Conservation (phyloP, 2,113 vertebrate species). For the Oryzias woworae region DNA sequence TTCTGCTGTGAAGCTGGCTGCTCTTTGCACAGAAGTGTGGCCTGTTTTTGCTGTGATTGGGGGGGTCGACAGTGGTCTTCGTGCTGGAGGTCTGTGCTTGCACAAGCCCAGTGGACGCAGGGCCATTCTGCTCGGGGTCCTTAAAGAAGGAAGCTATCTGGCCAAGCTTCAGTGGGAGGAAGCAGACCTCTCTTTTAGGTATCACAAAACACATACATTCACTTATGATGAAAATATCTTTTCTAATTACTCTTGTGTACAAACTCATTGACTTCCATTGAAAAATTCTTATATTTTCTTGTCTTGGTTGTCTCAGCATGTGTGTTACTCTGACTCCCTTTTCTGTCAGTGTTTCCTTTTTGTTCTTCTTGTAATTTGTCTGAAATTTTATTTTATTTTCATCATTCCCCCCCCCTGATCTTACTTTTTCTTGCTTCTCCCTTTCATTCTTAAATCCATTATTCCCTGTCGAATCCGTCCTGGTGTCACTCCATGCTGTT, state of each 20-base stretch:
- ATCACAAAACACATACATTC: constrained; percentile 21
- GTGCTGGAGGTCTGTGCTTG: constrained; percentile 76
- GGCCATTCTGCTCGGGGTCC: constrained; percentile 78
- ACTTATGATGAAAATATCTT: constrained; percentile 3
- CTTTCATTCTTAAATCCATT: constrained; percentile 61
- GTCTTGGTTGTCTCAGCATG: constrained; percentile 47
- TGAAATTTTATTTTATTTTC: constrained; percentile 58
- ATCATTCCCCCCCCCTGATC: constrained; percentile 57
- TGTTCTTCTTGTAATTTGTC: constrained; percentile 35
- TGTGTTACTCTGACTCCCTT: constrained; percentile 43
- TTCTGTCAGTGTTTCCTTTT: constrained; percentile 49
- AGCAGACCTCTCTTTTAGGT: constrained; percentile 79
- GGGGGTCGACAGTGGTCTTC: constrained; percentile 79
- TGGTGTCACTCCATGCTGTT: constrained; percentile 69
- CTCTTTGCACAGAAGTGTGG: constrained; percentile 80
- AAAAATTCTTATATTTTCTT: constrained; percentile 48
- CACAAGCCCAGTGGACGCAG: constrained; percentile 77
- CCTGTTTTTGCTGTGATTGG: constrained; percentile 80
- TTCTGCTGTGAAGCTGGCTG: constrained; percentile 73
- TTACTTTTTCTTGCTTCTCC: constrained; percentile 61
- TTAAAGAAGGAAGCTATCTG: constrained; percentile 78
- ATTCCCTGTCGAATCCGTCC: constrained; percentile 60
- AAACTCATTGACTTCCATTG: constrained; percentile 45
- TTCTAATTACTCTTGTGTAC: background rate
- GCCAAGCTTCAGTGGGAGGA: constrained; percentile 84